These are phyloP conservation scores for Willisornis vidua DNA, from an alignment of 2,113 vertebrate species.

Conservation along the genomic window DNA sequence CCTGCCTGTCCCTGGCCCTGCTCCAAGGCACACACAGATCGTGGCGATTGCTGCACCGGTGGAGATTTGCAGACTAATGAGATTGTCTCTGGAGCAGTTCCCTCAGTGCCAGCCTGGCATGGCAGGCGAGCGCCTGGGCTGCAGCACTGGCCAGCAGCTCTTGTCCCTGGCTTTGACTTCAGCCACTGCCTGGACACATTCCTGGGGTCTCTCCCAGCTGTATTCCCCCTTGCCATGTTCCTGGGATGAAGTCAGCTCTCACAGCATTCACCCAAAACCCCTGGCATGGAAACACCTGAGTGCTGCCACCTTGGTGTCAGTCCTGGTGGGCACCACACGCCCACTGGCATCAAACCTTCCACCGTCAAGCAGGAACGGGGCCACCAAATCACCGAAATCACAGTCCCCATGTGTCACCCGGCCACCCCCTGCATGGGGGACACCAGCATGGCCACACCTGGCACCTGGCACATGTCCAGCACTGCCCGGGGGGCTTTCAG, in stretches of 20 bases:
- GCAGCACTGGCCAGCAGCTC: neutral
- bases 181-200: neutral
- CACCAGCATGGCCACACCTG: neutral
- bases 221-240: neutral
- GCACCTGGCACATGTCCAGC: fast-evolving
- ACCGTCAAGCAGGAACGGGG: fast-evolving
- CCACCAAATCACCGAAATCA: fast-evolving
- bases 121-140: neutral
- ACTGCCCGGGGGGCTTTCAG: fast-evolving
- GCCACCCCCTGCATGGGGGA: fast-evolving
- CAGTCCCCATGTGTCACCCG: fast-evolving
- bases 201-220: neutral
- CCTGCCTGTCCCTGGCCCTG: neutral
- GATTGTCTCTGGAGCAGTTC: slow-evolving; percentile 12
- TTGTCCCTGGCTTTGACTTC: neutral
- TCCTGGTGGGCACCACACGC: fast-evolving
- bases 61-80: neutral
- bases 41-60: neutral
- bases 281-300: neutral
- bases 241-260: neutral
- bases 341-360: neutral
- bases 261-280: neutral
- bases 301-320: neutral
- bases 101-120: neutral
- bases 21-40: slow-evolving; percentile 18